Evolutionary conservation across 2,888 invertebrate species (phyloP).

Genomic region (Hydriomena furcata): DNA sequence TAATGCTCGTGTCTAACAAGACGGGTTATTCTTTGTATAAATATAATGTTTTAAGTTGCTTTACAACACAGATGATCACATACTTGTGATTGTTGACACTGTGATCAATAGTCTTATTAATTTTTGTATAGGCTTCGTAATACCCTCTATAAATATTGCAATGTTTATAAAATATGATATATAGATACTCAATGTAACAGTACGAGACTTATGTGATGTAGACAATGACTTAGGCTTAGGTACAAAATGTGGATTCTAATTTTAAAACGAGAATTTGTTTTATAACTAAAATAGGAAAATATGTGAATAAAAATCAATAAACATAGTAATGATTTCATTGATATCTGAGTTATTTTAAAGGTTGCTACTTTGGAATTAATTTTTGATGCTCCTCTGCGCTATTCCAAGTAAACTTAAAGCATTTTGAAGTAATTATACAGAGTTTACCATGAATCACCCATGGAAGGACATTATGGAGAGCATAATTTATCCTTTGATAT

Average conservation of each 20-base stretch:
- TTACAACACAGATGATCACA: background rate
- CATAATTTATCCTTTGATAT: too few relatives aligned
- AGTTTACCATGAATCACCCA: too few relatives aligned
- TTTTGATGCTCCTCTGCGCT: too few relatives aligned
- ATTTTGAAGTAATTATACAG: too few relatives aligned
- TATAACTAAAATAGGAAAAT: slow-evolving; percentile 77
- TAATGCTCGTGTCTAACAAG: slow-evolving; percentile 2
- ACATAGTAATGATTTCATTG: slow-evolving; percentile 63
- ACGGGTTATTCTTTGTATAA: background rate
- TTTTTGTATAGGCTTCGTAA: slow-evolving; percentile 7
- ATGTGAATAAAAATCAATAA: slow-evolving; percentile 82
- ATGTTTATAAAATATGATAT: slow-evolving; percentile 32
- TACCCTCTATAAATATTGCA: slow-evolving; percentile 16
- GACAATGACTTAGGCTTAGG: slow-evolving; percentile 80
- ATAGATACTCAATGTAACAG: slow-evolving; percentile 40
- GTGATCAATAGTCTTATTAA: background rate
- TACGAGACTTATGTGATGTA: slow-evolving; percentile 60
- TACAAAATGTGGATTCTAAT: slow-evolving; percentile 72
- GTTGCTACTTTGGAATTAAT: too few relatives aligned
- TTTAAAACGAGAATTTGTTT: slow-evolving; percentile 73
- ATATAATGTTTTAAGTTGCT: slow-evolving; percentile 4
- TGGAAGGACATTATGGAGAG: too few relatives aligned
- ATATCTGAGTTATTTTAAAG: slow-evolving; percentile 11
- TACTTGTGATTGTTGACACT: background rate
- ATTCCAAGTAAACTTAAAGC: too few relatives aligned